Evolutionary conservation across 2,113 vertebrate genomes (phyloP), one percentile per base, ranked within the genome.

Genomic region (Grammomys surdaster): DNA sequence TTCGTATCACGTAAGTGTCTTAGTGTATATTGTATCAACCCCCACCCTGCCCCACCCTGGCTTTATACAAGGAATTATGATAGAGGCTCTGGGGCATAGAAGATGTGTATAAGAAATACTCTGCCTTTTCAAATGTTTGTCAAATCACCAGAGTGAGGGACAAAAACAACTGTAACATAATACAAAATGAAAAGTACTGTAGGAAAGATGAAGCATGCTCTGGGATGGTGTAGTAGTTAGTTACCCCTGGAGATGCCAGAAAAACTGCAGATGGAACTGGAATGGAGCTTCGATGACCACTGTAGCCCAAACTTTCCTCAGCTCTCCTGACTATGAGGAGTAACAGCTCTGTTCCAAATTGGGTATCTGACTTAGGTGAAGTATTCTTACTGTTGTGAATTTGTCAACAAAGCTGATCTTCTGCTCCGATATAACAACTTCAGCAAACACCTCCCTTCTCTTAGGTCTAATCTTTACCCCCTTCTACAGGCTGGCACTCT

Each of bases 131-230:
- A 92, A 82, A 95, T 8, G 8, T 40, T 90, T 95, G 26, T 95
- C 65, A 73, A 73, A 72, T 43, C 56, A 65, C 26, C 12, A 75
- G 43, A 94, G 5, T 90, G 54, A 86, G 46, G 24, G 86, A 89
- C 58, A 95, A 95, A 96, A 95, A 86, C 54, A 95, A 43, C n/a
- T 81, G 54, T 78, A 78, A 92, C 48, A 82, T 77, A 92, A 92
- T 48, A 36, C 24, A 96, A 81, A 92, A 70, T 92, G 60, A 67
- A 84, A 77, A 19, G 7, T 93, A 51, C 20, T 46, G 86, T 89
- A 91, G 76, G 58, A 85, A 43, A 95, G 69, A 31, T 22, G 82
- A 20, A 95, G 48, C 0, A 22, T 92, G 48, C 40, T 88, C 86
- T 90, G 16, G n/a, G 67, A 96, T 91, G 48, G 43, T 89, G 26